Conservation (phyloP, 2,797 vertebrate genomes). For the Heteromormyrus szaboi region DNA sequence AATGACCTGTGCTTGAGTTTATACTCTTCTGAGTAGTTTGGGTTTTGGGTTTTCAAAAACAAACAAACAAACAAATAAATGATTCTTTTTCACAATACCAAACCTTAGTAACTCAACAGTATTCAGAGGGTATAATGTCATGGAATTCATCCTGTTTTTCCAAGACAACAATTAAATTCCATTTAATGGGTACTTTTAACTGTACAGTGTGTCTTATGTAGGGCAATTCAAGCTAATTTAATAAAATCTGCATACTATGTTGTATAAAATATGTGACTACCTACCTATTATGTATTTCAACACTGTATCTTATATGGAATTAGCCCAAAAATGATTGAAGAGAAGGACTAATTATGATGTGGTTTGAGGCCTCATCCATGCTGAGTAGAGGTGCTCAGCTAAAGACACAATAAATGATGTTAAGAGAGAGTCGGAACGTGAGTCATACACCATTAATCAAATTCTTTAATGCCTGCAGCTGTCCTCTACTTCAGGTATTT, state of each 20-base stretch:
- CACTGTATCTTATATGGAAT: slow-evolving; percentile 35
- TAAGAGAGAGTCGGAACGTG: slow-evolving; percentile 30
- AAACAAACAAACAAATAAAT: not conserved
- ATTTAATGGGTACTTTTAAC: not conserved
- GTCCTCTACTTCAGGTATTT: slow-evolving; percentile 33
- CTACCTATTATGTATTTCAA: slow-evolving; percentile 29
- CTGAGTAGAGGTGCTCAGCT: slow-evolving; percentile 53
- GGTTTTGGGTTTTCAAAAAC: not conserved
- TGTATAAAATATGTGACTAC: not conserved
- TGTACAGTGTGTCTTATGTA: not conserved
- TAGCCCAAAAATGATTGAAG: slow-evolving; percentile 34
- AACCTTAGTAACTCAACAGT: not conserved
- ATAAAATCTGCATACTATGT: not conserved
- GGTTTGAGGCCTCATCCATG: slow-evolving; percentile 44
- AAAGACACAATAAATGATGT: slow-evolving; percentile 48
- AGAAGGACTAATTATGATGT: slow-evolving; percentile 35
- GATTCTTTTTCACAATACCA: not conserved
- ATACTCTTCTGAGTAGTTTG: not conserved
- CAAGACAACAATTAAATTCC: not conserved
- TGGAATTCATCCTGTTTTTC: not conserved
- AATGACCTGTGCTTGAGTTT: not conserved
- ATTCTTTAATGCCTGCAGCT: slow-evolving; percentile 42
- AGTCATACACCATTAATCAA: slow-evolving; percentile 63
- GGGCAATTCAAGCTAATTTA: not conserved
- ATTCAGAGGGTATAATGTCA: not conserved